Base-by-base conservation (phyloP, 2,888 invertebrate species). In the Kuschelorhynchus macadamiae region DNA sequence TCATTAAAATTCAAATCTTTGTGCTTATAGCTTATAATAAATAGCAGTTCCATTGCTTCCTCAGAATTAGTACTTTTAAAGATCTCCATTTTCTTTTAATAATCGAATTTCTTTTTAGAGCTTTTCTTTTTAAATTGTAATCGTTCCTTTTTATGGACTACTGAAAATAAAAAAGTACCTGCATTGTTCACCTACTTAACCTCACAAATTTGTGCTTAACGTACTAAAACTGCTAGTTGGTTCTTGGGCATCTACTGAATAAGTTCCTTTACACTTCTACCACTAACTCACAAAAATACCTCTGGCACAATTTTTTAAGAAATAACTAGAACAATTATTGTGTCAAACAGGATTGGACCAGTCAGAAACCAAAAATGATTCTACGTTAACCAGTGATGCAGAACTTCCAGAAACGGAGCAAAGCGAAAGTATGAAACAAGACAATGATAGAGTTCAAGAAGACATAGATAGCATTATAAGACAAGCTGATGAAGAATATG, bases 401-500 rank as follows among this genome's bases (percentile, higher is more conserved):
- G 52, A 53, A 9, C 36, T 60, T 14, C 25, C 42, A 33, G 41
- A 47, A 20, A 36, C 44, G 33, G 7, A 4, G 11, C 36, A 36
- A 36, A 36, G 11, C 2, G 32, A 52, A 46, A 14, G 20, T 18
- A 41, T 39, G 18, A 46, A 52, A 12, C n/a, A 61, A n/a, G 55
- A 60, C 21, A 25, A 49, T 9, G 59, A 70, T 56, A 67, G 75
- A 78, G 65, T 70, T 72, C 16, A 78, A 77, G 60, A 71, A 74
- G 46, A 80, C 79, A 47, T 83, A 53, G 82, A 83, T 59, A 78
- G 77, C 50, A 83, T 83, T 42, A 83, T 83, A n/a, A 74, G 79
- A 20, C 77, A 80, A 25, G 83, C 82, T 0, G 78, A 78, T 7
- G 75, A 81, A 53, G 83, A 83, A 68, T 82, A 82, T 70, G 81